Conservation (phyloP, 2,113 vertebrate genomes). For the Gallinago media region DNA sequence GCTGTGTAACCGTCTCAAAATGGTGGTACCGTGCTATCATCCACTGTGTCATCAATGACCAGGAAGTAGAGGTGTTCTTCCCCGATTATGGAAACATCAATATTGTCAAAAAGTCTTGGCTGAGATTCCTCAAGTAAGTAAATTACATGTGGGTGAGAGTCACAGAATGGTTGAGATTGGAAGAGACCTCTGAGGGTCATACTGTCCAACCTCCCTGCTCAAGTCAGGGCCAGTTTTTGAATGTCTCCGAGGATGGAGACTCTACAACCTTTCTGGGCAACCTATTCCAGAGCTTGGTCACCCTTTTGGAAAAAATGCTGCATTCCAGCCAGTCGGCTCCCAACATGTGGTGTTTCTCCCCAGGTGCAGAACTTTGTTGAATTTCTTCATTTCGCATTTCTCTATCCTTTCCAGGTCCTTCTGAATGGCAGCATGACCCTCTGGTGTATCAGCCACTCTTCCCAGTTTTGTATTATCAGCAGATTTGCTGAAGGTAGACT, state of each 20-base stretch:
- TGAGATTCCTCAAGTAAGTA: constrained; percentile 94
- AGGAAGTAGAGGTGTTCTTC: constrained; percentile 88
- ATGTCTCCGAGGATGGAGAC: neutral
- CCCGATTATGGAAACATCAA: constrained; percentile 87
- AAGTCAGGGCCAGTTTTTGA: neutral
- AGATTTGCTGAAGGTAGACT: neutral
- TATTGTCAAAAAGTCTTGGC: constrained; percentile 74
- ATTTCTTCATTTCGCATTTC: neutral
- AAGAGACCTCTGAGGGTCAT: neutral
- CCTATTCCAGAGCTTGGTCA: neutral
- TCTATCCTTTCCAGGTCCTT: neutral
- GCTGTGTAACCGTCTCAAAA: constrained; percentile 80
- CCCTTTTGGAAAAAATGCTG: neutral
- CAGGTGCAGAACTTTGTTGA: neutral
- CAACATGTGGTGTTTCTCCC: neutral
- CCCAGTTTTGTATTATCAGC: neutral
- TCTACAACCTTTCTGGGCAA: neutral
- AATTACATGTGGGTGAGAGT: fast-evolving
- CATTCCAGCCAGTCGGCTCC: neutral
- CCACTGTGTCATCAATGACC: constrained; percentile 79
- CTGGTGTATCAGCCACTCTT: neutral
- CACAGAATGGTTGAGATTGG: fast-evolving
- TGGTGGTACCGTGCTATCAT: constrained; percentile 94
- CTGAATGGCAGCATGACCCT: neutral
- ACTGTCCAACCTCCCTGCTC: neutral